These are phyloP conservation scores for Ammodytes dubius DNA, from an alignment of 2,113 vertebrate genomes.

Conservation along the genomic window DNA sequence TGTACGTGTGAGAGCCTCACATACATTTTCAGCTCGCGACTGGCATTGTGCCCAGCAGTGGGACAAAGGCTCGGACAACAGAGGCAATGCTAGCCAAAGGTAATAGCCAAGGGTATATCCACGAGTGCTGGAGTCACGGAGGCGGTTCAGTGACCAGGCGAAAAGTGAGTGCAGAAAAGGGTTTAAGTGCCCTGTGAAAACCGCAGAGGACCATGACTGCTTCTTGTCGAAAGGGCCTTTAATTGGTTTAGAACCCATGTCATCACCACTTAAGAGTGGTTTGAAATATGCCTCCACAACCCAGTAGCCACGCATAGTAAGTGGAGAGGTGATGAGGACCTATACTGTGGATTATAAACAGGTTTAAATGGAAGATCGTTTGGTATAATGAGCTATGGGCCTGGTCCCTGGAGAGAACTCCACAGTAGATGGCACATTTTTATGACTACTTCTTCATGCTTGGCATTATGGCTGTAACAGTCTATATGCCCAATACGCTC, in stretches of 20 bases:
- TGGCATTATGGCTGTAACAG: conserved; percentile 57
- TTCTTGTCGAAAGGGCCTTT: conserved; percentile 46
- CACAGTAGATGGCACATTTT: conserved; percentile 63
- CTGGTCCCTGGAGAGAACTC: conserved; percentile 61
- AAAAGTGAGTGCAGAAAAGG: conserved; percentile 38
- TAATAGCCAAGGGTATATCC: conserved; percentile 59
- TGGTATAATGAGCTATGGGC: conserved; percentile 73
- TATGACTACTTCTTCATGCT: conserved; percentile 63
- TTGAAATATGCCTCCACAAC: conserved; percentile 64
- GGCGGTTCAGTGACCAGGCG: conserved; percentile 53
- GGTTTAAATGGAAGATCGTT: conserved; percentile 67
- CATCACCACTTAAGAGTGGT: conserved; percentile 53
- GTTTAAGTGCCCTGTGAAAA: conserved; percentile 44
- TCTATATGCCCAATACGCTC: conserved; percentile 66
- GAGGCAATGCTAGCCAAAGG: conserved; percentile 55
- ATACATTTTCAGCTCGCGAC: conserved; percentile 34
- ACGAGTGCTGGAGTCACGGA: conserved; percentile 46
- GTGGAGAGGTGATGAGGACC: conserved; percentile 53
- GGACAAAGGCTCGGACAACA: conserved; percentile 62
- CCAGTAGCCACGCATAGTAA: conserved; percentile 36
- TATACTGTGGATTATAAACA: conserved; percentile 50
- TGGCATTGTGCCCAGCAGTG: conserved; percentile 56
- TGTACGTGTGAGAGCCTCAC: conserved; percentile 20
- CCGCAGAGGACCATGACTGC: conserved; percentile 28
- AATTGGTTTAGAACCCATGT: conserved; percentile 70